Base-by-base conservation (phyloP, 2,797 vertebrate genomes). In the Cygnus olor region DNA sequence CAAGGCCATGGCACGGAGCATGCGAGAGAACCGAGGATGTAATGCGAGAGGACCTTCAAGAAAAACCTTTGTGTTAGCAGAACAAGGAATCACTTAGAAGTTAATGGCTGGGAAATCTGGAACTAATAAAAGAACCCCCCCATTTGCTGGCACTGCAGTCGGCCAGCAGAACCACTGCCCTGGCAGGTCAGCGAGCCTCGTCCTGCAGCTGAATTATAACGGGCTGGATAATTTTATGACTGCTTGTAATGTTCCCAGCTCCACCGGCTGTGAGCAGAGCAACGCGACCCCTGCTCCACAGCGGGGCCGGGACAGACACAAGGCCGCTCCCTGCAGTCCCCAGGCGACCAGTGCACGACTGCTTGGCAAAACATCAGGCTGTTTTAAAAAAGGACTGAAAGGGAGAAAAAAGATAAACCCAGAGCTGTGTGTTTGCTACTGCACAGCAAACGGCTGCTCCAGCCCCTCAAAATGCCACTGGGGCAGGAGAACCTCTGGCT, bases 91-190 rank as follows among this genome's bases (percentile, higher is more conserved):
- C 95, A 80, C 90, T 82, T 47, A 6, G 44, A 85, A 93, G 87
- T 87, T 72, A 93, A 96, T 56, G 86, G 78, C 92, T 88, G 92
- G 82, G 87, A 96, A 94, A 95, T 79, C 65, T 24, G 77, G 80
- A 80, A 36, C 86, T 88, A 68, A 93, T 92, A 91, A 83, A 92
- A 91, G 94, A 77, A 82, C 74, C 58, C 16, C 78, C 57, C 72
- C 32, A 51, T 84, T 88, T 92, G 88, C 81, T 27, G 58, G 54
- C 44, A 34, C 54, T 6, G 45, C 61, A 4, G 4, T 58, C 25
- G 36, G 90, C 73, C 3, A 3, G 3, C 4, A 15, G 56, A 76
- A 22, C 65, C 0, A 2, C 60, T 76, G 32, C 74, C 74, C 79
- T 30, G 7, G 58, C 22, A 30, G 89, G 81, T 85, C 88, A 66